Base-by-base conservation (phyloP, 2,797 vertebrate species). In the Anas georgica region DNA sequence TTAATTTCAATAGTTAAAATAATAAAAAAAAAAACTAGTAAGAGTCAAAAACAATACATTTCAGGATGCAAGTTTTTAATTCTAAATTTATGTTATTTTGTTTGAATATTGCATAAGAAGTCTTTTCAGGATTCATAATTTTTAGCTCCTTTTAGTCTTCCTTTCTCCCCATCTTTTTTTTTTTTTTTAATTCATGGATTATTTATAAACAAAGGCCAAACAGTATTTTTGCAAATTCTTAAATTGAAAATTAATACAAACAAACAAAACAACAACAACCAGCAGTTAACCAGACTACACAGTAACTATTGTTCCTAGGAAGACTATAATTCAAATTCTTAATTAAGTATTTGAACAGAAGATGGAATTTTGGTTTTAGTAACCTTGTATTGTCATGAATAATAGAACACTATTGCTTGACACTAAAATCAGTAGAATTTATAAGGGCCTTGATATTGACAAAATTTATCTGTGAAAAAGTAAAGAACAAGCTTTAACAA, bases 141-240 rank as follows among this genome's bases (percentile, higher is more conserved):
- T 39, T 55, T 55, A 48, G 18, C 14, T 23, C 15, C 25, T 45
- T 76, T 52, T 25, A 60, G 62, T 81, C 17, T 70, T 59, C 9
- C 1, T 15, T 52, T 64, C 62, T 17, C 3, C 29, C 16, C 7
- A 15, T 20, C 43, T 45, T 45, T 45, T 43, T 43, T 43, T 41
- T 41, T 41, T 41, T n/a, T 29, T 54, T 67, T 73, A 74, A 7
- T 23, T 83, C 16, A 85, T 74, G 11, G 7, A 58, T 91, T 93
- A 46, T 86, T 94, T 95, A 20, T 83, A 88, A 95, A 91, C 68
- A 59, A 52, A 78, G 41, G 62, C 83, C 31, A 35, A 20, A 60
- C 62, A 26, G 10, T 80, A 58, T 85, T 89, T 10, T 60, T 76
- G 7, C 15, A 92, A 91, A n/a, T 92, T 48, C 28, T 37, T 68